Percentiles rank a stretch among this genome's conserved stretches.
Evolutionary conservation across 2,797 vertebrate genomes (phyloP).

Genomic region (Cygnus olor): DNA sequence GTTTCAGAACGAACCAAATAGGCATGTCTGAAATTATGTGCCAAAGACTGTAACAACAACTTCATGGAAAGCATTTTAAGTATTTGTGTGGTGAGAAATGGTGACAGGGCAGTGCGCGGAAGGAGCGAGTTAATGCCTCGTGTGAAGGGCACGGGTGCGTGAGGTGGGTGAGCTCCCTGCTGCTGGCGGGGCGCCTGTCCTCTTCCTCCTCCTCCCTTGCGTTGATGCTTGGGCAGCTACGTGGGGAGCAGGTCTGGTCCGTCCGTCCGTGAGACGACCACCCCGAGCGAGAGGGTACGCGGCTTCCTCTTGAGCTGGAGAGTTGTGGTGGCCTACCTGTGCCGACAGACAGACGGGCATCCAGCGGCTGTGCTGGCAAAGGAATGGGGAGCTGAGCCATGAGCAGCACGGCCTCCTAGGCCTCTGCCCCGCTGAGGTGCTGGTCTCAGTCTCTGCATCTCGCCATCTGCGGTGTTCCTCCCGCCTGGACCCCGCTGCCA

Average conservation of each 20-base stretch:
- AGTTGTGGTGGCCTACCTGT: not conserved
- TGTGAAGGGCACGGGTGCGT: not conserved
- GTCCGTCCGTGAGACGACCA: not conserved
- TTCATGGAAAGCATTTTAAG: not conserved
- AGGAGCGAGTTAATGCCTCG: not conserved
- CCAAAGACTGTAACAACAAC: not conserved
- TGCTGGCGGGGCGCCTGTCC: not conserved
- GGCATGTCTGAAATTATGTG: not conserved
- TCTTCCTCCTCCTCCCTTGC: not conserved
- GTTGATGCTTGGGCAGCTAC: not conserved
- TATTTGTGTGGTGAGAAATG: not conserved
- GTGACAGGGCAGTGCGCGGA: not conserved
- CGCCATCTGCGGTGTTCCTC: accelerated
- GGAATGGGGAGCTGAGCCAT: not conserved
- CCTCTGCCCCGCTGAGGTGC: no score
- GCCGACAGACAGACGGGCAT: not conserved
- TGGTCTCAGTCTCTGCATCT: not conserved
- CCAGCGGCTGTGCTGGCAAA: not conserved
- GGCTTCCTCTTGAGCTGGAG: not conserved
- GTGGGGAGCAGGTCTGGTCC: not conserved
- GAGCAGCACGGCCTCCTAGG: not conserved
- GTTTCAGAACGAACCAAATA: not conserved
- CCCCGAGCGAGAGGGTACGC: accelerated
- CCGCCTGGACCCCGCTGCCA: not conserved
- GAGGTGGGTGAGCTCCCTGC: slow-evolving; percentile 20